Evolutionary conservation across 2,113 vertebrate species (phyloP).

Genomic region (Phalacrocorax pelagicus): DNA sequence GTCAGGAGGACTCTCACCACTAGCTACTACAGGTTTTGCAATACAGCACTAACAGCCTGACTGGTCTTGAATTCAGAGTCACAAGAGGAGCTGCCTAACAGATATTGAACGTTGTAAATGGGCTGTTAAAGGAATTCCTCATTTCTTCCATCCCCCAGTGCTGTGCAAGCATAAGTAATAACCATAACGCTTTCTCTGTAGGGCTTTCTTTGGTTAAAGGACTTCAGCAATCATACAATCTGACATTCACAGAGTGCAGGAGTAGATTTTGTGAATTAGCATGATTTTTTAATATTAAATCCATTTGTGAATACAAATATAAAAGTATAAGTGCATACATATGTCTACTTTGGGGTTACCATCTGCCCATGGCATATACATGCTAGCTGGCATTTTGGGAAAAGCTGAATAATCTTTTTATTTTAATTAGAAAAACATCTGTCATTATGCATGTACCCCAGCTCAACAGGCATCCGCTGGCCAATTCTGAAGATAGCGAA

Average conservation of each 20-base stretch:
- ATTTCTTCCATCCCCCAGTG: neutral
- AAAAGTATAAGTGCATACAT: constrained; percentile 8
- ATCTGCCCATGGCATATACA: neutral
- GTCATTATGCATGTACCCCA: neutral
- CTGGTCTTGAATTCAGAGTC: neutral
- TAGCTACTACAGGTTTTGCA: neutral
- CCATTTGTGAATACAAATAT: neutral
- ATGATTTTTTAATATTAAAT: neutral
- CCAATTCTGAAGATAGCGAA: neutral
- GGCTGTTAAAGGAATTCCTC: neutral
- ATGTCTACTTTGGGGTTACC: neutral
- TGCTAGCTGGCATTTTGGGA: neutral
- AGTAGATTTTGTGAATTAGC: neutral
- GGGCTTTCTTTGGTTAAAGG: neutral
- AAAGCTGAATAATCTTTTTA: neutral
- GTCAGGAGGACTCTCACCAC: neutral
- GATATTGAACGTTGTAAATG: neutral
- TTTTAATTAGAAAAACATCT: neutral
- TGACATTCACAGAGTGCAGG: neutral
- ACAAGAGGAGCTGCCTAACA: neutral
- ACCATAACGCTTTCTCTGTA: neutral
- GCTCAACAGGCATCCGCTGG: neutral
- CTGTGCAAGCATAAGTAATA: neutral
- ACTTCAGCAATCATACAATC: neutral
- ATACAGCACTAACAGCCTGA: neutral